A percentile compares a stretch with the other conserved stretches of the same genome.
These are phyloP conservation scores for Hirudo medicinalis DNA, from an alignment of 1,140 invertebrate genomes.

Conservation along the genomic window DNA sequence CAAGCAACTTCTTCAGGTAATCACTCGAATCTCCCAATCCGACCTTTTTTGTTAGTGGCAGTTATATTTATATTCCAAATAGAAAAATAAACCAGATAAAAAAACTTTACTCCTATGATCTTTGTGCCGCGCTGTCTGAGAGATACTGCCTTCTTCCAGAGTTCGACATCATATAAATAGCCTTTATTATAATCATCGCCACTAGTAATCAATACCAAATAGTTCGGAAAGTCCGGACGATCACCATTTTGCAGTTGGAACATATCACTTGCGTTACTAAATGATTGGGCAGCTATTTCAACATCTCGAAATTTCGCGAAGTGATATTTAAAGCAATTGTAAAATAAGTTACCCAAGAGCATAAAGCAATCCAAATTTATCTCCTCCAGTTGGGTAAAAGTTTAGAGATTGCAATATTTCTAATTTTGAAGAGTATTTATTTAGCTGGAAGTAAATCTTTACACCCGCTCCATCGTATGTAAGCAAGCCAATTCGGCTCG, in stretches of 20 bases:
- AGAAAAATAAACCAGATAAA: no score
- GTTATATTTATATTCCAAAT: no score
- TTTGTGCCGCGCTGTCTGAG: conserved; percentile 12
- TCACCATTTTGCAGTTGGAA: conserved; percentile 11
- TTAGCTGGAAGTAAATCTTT: conserved; percentile 3
- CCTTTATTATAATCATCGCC: not conserved
- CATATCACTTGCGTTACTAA: not conserved
- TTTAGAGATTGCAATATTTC: not conserved
- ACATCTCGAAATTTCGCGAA: not conserved
- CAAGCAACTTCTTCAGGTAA: no score
- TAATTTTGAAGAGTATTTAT: not conserved
- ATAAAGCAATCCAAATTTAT: not conserved
- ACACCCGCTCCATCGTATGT: not conserved
- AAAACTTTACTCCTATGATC: not conserved
- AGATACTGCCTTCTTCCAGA: not conserved
- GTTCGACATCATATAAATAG: not conserved
- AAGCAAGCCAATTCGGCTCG: not conserved
- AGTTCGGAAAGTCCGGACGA: conserved; percentile 11
- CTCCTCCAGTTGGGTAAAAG: not conserved
- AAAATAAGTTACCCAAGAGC: conserved; percentile 1
- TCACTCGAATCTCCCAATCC: no score
- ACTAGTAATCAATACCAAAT: conserved; percentile 5
- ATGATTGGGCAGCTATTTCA: no score
- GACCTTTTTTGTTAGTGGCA: no score
- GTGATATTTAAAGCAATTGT: not conserved